Conservation (phyloP, 2,113 vertebrate species). For the Chionomys nivalis region DNA sequence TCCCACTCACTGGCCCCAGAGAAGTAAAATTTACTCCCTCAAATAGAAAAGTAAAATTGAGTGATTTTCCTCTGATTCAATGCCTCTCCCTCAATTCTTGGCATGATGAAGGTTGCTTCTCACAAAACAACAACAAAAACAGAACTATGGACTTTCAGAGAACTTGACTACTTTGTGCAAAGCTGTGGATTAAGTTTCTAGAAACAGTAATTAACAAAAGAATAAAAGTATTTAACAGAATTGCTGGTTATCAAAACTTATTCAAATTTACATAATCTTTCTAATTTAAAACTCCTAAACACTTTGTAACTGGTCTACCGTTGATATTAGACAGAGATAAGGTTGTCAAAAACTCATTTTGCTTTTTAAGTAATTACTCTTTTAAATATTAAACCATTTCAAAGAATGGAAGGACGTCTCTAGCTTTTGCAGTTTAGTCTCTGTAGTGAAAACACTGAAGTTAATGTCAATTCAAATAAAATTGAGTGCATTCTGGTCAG, state of each 20-base stretch:
- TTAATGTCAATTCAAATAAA: background rate
- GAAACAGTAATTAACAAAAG: background rate
- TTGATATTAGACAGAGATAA: background rate
- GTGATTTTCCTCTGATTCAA: background rate
- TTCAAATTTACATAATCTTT: background rate
- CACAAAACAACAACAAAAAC: background rate
- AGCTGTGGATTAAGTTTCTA: background rate
- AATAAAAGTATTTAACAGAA: background rate
- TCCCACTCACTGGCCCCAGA: background rate
- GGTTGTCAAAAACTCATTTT: background rate
- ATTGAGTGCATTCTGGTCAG: background rate
- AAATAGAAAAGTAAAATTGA: background rate
- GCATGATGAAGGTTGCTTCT: background rate
- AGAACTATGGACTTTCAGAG: background rate
- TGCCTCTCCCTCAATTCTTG: background rate
- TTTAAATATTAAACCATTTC: background rate
- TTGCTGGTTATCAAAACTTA: background rate
- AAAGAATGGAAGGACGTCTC: background rate
- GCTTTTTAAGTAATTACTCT: background rate
- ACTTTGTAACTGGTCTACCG: background rate
- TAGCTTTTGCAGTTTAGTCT: background rate
- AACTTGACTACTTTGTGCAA: too few species aligned
- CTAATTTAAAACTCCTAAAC: background rate
- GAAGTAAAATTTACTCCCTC: background rate
- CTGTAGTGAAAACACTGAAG: background rate